These are phyloP conservation scores for Myiagra hebetior DNA, from an alignment of 2,113 vertebrate species.

Conservation along the genomic window DNA sequence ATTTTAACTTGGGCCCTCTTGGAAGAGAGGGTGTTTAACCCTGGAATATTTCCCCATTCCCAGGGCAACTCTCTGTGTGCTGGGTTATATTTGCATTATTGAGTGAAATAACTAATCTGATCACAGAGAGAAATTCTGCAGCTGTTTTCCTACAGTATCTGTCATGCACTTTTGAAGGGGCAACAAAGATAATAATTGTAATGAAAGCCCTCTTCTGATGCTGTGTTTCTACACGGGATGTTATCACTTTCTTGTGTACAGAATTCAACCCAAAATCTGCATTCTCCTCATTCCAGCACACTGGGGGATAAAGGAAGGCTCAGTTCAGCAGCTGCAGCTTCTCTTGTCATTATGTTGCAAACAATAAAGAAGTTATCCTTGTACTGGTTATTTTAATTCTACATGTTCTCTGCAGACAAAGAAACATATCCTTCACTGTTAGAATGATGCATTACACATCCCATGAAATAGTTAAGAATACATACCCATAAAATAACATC, in stretches of 20 bases:
- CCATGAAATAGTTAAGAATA: neutral
- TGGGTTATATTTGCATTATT: constrained; percentile 4
- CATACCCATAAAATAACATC: neutral
- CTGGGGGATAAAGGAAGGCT: neutral
- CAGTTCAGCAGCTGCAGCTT: neutral
- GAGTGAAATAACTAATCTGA: neutral
- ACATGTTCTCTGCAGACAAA: neutral
- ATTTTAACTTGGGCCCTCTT: neutral
- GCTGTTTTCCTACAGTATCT: neutral
- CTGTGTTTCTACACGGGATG: neutral
- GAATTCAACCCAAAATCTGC: neutral
- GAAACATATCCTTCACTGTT: neutral
- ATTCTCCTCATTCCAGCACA: neutral
- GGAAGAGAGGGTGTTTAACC: neutral
- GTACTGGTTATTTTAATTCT: neutral
- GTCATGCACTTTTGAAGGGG: neutral
- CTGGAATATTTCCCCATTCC: neutral
- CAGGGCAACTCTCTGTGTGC: neutral
- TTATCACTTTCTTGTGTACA: neutral
- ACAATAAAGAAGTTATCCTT: neutral
- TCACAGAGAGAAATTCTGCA: neutral
- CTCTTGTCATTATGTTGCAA: neutral
- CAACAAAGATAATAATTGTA: neutral
- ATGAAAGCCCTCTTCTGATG: neutral
- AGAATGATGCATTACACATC: neutral